Base-by-base conservation (phyloP, 2,888 invertebrate species). In the Monopis laevigella region DNA sequence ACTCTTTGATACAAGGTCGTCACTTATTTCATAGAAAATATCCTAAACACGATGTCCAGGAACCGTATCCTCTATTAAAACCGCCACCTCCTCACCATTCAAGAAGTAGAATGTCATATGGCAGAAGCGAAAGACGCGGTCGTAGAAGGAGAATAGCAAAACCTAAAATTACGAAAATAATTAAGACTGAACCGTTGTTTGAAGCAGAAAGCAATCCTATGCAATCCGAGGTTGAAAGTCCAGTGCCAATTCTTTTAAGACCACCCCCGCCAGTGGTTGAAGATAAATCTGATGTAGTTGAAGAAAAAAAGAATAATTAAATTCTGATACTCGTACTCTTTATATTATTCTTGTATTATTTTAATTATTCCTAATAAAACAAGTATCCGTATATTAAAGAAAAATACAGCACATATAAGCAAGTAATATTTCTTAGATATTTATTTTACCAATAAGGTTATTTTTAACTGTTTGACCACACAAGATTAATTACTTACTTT, bases 1-100 rank as follows among this genome's bases (percentile, higher is more conserved):
- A 69, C 52, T 52, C 59, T 21, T 44, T 67, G 27, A 26, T 56
- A 35, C 47, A 65, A 8, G 61, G 61, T 7, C 62, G 70, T 27
- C 59, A 65, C 48, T 45, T 59, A 2, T 58, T 55, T 55, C 65
- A 58, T 45, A 66, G 66, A 34, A 75, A 68, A 48, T 63, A 69
- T 53, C 68, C 69, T 1, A 74, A 69, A 49, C 54, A 58, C 30
- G 60, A 68, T 26, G 44, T 65, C 1, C 54, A 56, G 7, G 80
- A 73, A 45, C 82, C 81, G 2, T 74, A 80, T 46, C 78, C 75
- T 10, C 50, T 82, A 13, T 48, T 82, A 21, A 77, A 77, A 51
- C 81, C 81, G 21, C 81, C 82, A 29, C 71, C 77, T 3, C 63
- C 60, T 1, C 64, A 59, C n/a, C 51, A 47, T 3, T 45, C 57